phyloP scores from a whole-genome alignment of 2,888 invertebrate genomes.

The Muscina levida region DNA sequence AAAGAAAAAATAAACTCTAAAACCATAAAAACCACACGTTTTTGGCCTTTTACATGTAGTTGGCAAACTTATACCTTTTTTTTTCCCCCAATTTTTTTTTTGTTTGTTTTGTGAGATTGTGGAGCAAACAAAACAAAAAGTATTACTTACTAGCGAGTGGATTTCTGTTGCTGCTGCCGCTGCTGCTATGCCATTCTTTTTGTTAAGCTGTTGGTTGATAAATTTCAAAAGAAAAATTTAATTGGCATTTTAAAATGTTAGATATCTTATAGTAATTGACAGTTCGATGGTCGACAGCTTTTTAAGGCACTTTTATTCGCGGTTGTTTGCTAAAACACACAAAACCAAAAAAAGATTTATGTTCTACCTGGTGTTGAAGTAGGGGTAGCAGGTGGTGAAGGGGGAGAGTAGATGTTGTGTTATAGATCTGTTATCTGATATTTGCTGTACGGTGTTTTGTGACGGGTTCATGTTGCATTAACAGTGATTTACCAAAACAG shows the following conservation, averaged over 20 bases:
- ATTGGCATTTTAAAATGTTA: conserved; percentile 59
- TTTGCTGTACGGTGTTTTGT: conserved; percentile 27
- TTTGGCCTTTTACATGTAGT: conserved; percentile 6
- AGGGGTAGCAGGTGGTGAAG: no score
- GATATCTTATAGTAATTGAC: conserved; percentile 56
- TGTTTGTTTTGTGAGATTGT: no score
- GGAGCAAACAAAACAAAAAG: conserved; percentile 1
- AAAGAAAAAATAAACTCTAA: background rate
- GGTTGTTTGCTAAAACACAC: conserved; percentile 15
- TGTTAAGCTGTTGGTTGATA: conserved; percentile 14
- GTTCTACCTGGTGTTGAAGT: no score
- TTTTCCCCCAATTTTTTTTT: no score
- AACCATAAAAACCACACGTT: background rate
- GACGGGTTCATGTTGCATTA: conserved; percentile 41
- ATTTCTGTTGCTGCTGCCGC: background rate
- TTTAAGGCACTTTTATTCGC: conserved; percentile 8
- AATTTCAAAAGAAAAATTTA: conserved; percentile 61
- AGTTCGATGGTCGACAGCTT: conserved; percentile 43
- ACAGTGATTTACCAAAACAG: no score
- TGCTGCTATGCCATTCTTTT: no score
- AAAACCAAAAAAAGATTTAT: no score
- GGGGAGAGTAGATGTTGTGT: background rate
- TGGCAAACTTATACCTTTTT: background rate
- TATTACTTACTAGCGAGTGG: background rate
- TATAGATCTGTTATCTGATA: conserved; percentile 52